Conservation (phyloP, 2,113 vertebrate species). For the Patagioenas fasciata region DNA sequence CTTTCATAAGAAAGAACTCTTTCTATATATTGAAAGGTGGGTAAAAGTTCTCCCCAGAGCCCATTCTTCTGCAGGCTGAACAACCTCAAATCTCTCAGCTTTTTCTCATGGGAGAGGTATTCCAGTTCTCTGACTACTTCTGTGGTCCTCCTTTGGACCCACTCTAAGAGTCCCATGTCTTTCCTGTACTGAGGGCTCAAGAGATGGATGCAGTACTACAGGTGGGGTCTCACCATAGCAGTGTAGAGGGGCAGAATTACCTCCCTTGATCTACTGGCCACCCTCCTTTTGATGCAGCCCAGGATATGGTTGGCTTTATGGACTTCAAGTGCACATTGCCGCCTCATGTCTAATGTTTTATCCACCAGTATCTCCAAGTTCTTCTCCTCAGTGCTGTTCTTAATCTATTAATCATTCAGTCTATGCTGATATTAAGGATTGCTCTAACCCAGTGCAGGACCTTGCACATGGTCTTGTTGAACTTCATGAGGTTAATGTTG, state of each 20-base stretch:
- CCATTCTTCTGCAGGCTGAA: neutral
- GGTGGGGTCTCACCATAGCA: neutral
- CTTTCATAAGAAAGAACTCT: neutral
- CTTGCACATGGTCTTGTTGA: neutral
- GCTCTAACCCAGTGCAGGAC: neutral
- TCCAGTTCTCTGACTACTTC: neutral
- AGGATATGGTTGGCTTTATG: neutral
- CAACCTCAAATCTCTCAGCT: neutral
- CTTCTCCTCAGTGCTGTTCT: neutral
- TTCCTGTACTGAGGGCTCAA: neutral
- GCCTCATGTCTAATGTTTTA: neutral
- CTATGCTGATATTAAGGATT: no score
- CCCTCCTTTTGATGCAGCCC: rapidly evolving
- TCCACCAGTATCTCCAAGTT: neutral
- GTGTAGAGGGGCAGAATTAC: neutral
- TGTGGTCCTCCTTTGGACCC: neutral
- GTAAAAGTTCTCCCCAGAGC: neutral
- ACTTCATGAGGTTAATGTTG: neutral
- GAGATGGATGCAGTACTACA: neutral
- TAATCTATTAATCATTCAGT: neutral
- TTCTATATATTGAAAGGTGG: neutral
- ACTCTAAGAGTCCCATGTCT: neutral
- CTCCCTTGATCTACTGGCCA: neutral
- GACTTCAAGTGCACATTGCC: rapidly evolving
- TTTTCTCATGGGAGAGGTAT: neutral